Evolutionary conservation across 2,113 vertebrate genomes (phyloP), one percentile per base, ranked within the genome.

Genomic region (Paramisgurnus dabryanus): DNA sequence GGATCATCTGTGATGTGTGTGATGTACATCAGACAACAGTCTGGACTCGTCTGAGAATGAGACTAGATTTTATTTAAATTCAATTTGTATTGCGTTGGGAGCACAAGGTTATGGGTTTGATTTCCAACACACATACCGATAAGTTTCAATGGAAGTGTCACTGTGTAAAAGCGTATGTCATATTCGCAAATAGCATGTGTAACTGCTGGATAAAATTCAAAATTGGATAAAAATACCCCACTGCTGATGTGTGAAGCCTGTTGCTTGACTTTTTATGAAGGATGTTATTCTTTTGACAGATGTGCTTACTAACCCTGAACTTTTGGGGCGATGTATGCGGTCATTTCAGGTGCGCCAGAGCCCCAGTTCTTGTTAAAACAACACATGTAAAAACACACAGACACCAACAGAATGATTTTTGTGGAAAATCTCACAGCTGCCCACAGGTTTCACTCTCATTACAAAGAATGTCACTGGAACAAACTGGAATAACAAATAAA

Each of bases 281-380:
- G 41, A 17, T 82, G 80, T 84, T 84, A 45, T 85, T 82, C 74
- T 84, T 87, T 87, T 79, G 73, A 47, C 64, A 10, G 76, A 61
- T 61, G 39, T 41, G 7, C 67, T 66, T 34, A 27, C 27, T 72
- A 58, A 78, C 82, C 45, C 53, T 22, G 27, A 27, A 61, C 63
- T 76, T 6, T 34, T 41, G 34, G 45, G 80, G 57, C 27, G 22
- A 47, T 53, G 57, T 75, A 11, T 79, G 39, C 27, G 58, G 45
- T 66, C 18, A 22, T 63, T 45, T 82, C 78, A 85, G 78, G 75
- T 83, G 77, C 53, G 63, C 34, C 18, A 22, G 22, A 22, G 22
- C 22, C 22, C 22, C 22, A 41, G 12, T 77, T 50, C 76, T 67
- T 78, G 76, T 74, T 83, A 81, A 81, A 84, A 74, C 79, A 76